Base-by-base conservation (phyloP, 2,888 invertebrate species). In the Ectropis crepuscularia region DNA sequence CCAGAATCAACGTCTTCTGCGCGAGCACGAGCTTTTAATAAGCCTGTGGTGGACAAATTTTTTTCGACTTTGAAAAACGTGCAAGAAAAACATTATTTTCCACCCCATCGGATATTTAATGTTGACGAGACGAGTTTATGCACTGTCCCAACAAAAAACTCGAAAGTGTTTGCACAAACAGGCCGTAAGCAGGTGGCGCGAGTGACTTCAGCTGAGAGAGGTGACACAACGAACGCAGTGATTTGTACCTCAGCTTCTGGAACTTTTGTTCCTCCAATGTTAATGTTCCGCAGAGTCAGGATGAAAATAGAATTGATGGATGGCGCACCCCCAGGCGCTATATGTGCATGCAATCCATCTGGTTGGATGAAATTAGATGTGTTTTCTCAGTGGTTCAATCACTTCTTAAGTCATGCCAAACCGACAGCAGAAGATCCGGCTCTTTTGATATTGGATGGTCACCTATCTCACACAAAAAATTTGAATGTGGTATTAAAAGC, bases 341-440 rank as follows among this genome's bases (percentile, higher is more conserved):
- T 46, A 6, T 16, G 11, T 0, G 46, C 46, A 6, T 46, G 46
- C 8, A 46, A 46, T 16, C 4, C 46, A 16, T 16, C 16, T 8
- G 46, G 46, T 7, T 46, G 46, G 46, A 46, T 46, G 46, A 46
- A 16, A 16, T 16, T 46, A 8, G 46, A 46, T 5, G 46, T 46
- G 6, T 46, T 28, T 16, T 6, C 7, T 6, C 8, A 50, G 6
- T 50, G 38, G 38, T 50, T 50, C 11, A 7, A 50, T 11, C 38
- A 50, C 11, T 38, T 50, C 11, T 5, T 50, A 39, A 6, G 12
- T 2, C 38, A 50, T 12, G n/a, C 38, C 2, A 50, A 50, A 39
- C 38, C 37, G 6, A 11, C 37, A 2, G 7, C 2, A 12, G 38
- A 37, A 8, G 38, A 50, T 28, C 50, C 50, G 5, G 50, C 8